Percentiles rank a stretch among this genome's conserved stretches.
These are phyloP conservation scores for Sander vitreus DNA, from an alignment of 2,113 vertebrate genomes.

Conservation along the genomic window DNA sequence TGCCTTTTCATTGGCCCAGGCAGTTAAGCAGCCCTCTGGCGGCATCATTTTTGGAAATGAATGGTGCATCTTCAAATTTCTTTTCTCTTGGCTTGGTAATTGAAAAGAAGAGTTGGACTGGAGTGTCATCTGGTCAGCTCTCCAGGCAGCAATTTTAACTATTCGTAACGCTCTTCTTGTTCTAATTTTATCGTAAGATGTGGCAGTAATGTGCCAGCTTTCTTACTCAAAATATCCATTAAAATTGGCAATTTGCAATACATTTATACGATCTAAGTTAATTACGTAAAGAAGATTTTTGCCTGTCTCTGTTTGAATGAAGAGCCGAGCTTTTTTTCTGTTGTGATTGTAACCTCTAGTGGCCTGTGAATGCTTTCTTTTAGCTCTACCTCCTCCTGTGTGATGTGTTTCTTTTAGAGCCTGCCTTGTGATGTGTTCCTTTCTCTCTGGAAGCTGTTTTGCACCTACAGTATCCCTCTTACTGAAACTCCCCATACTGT, in stretches of 20 bases:
- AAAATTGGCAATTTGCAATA: background rate
- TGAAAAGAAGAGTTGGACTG: conserved; percentile 35
- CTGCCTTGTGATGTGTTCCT: conserved; percentile 64
- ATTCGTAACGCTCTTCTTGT: background rate
- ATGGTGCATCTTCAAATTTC: conserved; percentile 61
- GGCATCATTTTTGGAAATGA: conserved; percentile 22
- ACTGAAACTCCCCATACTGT: conserved; percentile 50
- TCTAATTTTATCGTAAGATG: background rate
- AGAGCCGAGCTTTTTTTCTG: conserved; percentile 52
- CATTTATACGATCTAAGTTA: background rate
- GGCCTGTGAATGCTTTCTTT: conserved; percentile 61
- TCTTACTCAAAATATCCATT: background rate
- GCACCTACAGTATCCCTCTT: conserved; percentile 42
- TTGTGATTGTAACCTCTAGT: conserved; percentile 58
- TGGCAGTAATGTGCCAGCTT: background rate
- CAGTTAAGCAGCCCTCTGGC: conserved; percentile 10
- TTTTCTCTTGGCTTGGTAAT: conserved; percentile 59
- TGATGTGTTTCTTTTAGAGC: conserved; percentile 60
- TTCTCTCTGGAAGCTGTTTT: conserved; percentile 56
- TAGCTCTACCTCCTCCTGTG: conserved; percentile 62
- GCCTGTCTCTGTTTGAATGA: conserved; percentile 61
- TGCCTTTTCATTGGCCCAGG: conserved; percentile 30
- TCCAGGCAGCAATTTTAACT: conserved; percentile 41
- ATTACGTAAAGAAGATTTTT: background rate
- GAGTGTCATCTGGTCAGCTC: conserved; percentile 33